Conservation (phyloP, 2,113 vertebrate genomes). For the Gulo gulo region DNA sequence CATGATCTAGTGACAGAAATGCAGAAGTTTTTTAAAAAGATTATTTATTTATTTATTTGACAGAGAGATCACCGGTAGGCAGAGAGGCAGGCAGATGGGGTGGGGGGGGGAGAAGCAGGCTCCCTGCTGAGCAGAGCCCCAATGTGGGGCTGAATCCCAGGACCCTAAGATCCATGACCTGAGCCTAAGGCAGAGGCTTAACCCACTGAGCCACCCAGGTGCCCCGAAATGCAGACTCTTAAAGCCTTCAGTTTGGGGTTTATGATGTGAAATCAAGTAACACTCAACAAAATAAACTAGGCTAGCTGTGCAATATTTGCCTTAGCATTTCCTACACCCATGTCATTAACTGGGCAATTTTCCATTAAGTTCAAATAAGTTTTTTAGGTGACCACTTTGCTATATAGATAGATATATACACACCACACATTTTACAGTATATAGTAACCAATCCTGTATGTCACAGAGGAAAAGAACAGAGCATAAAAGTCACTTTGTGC, state of each 20-base stretch:
- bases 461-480: constrained; percentile 5
- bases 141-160: no score
- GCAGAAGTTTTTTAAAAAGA: background rate
- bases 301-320: background rate
- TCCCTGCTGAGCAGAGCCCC: no score
- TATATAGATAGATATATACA: background rate
- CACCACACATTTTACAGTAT: constrained; percentile 38
- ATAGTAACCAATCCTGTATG: background rate
- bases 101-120: no score
- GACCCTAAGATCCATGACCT: no score
- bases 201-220: no score
- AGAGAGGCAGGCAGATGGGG: no score
- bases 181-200: no score
- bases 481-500: constrained; percentile 12
- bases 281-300: background rate
- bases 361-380: background rate
- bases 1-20: background rate
- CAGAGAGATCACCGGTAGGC: no score
- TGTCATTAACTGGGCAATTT: background rate
- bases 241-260: background rate
- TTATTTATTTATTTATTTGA: no score
- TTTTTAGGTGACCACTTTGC: background rate
- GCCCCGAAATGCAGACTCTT: background rate
- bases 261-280: background rate
- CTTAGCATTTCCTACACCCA: background rate